A percentile compares a stretch with the other conserved stretches of the same genome.
Conservation (phyloP, 2,888 invertebrate genomes). For the Cephus pulcher region DNA sequence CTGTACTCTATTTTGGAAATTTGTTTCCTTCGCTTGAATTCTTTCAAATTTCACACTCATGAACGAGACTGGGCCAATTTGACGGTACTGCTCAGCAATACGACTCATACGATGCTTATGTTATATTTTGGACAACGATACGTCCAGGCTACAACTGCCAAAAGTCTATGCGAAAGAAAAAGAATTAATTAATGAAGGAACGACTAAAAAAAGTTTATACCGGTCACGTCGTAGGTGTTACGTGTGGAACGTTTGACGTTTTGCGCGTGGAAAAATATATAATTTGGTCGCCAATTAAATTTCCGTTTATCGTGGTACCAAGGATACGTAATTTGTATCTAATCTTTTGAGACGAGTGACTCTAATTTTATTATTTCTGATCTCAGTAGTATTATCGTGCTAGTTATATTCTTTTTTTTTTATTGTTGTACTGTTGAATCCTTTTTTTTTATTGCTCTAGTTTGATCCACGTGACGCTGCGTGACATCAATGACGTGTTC, state of each 20-base stretch:
- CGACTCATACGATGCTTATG: slow-evolving; percentile 27
- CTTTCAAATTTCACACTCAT: background rate
- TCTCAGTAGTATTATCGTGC: background rate
- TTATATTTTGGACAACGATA: slow-evolving; percentile 49
- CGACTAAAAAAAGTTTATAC: slow-evolving; percentile 9
- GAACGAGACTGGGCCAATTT: background rate
- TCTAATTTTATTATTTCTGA: too few relatives aligned
- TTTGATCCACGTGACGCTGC: background rate
- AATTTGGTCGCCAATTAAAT: background rate
- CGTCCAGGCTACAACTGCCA: slow-evolving; percentile 57
- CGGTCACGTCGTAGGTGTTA: slow-evolving; percentile 38
- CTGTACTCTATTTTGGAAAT: background rate
- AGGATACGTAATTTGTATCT: too few relatives aligned
- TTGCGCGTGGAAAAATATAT: background rate
- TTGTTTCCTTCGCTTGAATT: background rate
- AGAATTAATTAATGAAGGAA: too few relatives aligned
- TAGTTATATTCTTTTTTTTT: background rate
- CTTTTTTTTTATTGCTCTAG: background rate
- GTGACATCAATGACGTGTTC: slow-evolving; percentile 4
- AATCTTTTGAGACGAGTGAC: too few relatives aligned
- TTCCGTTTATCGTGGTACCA: too few relatives aligned
- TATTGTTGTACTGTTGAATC: background rate
- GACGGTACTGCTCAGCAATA: slow-evolving; percentile 26
- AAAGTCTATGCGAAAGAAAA: slow-evolving; percentile 31
- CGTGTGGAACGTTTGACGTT: background rate